These are phyloP conservation scores for Platynereis dumerilii DNA, from an alignment of 2,888 invertebrate species.

Conservation along the genomic window DNA sequence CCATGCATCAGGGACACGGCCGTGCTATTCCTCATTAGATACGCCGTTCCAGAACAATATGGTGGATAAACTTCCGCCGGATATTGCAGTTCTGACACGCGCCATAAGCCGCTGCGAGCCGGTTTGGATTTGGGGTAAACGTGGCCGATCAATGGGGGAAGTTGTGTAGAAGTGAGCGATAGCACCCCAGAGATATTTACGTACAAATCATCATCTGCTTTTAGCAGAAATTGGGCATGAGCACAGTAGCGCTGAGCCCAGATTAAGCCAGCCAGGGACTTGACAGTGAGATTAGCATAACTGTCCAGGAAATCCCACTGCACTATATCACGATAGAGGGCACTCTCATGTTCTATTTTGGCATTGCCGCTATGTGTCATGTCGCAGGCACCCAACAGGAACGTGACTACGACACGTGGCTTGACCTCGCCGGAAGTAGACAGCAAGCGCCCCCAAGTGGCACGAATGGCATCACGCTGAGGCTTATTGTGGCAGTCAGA, in stretches of 20 bases:
- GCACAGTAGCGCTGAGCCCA: slow-evolving; percentile 4
- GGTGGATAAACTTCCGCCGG: slow-evolving; percentile 1
- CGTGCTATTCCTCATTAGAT: not conserved
- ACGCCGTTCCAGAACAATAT: slow-evolving; percentile 7
- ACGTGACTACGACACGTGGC: not conserved
- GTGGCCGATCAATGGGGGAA: not conserved
- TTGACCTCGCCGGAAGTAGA: not conserved
- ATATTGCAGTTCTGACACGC: not conserved
- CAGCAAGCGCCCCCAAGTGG: slow-evolving; percentile 2
- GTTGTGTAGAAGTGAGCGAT: not conserved
- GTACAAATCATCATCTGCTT: slow-evolving; percentile 9
- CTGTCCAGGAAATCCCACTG: slow-evolving; percentile 3
- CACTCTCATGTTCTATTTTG: not conserved
- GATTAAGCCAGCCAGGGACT: not conserved
- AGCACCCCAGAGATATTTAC: slow-evolving; percentile 1
- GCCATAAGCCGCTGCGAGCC: not conserved
- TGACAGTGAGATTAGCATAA: slow-evolving; percentile 2
- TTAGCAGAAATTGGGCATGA: not conserved
- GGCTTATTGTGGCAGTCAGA: slow-evolving; percentile 7
- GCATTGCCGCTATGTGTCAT: slow-evolving; percentile 2
- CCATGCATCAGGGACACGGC: not conserved
- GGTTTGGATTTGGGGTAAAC: not conserved
- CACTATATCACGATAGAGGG: slow-evolving; percentile 5
- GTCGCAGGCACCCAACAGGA: not conserved
- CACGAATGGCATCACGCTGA: slow-evolving; percentile 6